Evolutionary conservation across 2,888 invertebrate genomes (phyloP), one percentile per base, ranked within the genome.

Genomic region (Artemia sp.): DNA sequence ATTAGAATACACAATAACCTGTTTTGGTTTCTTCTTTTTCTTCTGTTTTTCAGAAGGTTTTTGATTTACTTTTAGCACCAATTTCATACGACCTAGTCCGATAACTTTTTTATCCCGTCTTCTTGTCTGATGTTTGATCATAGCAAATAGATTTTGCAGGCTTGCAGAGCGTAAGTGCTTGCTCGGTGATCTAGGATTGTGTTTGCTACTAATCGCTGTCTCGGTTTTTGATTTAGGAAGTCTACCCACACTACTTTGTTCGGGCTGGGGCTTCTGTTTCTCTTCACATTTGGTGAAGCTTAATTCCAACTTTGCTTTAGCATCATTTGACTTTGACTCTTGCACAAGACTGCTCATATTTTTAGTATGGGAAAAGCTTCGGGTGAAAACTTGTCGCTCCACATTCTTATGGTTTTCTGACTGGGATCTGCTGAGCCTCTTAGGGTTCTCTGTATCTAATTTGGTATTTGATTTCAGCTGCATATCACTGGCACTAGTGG

Each of bases 1-100:
- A 58, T 70, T 70, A 10, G 66, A 66, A 75, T 90, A 90, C 76
- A 90, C 89, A 73, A 90, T 89, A 8, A 87, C 87, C 77, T 89
- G 89, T 75, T 85, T 85, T 71, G 67, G 67, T 38, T 67, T 67
- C 70, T n/a, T 24, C 0, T 58, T 58, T 24, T 58, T 58, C 24
- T 58, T 58, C 64, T n/a, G 64, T 58, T 58, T 58, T 58, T 58
- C 64, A 58, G 14, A 8, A 24, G 64, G 64, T 58, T 58, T 58
- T 24, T n/a, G 64, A 38, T 38, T 38, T 38, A 38, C 38, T 24
- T 58, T 58, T 24, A 58, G 24, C 11, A 58, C 64, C 24, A 58
- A 24, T 24, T 58, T 58, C n/a, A 58, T 58, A 58, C 64, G 64
- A 19, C 64, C 64, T n/a, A 58, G 64, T 19, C 64, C 64, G 10